phyloP scores from a whole-genome alignment of 2,888 invertebrate genomes.

The Ormyrus thymus region DNA sequence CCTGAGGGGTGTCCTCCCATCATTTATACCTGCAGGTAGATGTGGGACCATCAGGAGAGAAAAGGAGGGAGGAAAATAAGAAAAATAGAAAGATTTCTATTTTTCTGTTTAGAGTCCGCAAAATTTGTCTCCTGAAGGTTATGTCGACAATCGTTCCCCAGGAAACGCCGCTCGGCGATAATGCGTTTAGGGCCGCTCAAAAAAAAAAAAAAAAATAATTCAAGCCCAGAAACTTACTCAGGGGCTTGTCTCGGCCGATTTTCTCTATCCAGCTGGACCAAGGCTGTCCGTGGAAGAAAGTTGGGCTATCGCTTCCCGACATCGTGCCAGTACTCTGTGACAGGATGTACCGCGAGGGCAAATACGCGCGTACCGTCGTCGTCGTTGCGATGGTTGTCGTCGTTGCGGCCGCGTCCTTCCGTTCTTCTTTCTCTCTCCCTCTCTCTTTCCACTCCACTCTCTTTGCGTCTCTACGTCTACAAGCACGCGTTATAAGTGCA shows the following conservation, averaged over 20 bases:
- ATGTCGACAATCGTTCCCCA: constrained; percentile 58
- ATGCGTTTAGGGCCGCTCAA: not conserved
- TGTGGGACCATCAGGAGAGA: not conserved
- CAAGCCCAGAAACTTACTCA: constrained; percentile 66
- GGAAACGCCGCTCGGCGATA: not conserved
- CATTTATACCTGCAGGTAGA: not conserved
- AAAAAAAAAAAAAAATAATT: no score
- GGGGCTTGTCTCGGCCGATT: constrained; percentile 73
- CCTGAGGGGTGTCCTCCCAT: constrained; percentile 22
- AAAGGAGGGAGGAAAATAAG: not conserved
- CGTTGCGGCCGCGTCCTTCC: not conserved
- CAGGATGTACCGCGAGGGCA: constrained; percentile 2
- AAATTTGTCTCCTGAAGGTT: constrained; percentile 54
- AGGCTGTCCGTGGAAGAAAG: constrained; percentile 74
- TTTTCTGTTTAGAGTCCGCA: not conserved
- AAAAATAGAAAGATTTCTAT: not conserved
- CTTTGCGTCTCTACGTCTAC: no score
- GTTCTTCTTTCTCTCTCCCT: not conserved
- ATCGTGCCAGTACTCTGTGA: constrained; percentile 58
- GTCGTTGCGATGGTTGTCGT: not conserved
- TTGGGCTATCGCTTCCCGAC: constrained; percentile 75
- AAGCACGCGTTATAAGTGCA: no score
- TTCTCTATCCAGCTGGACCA: constrained; percentile 74
- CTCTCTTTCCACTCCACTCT: not conserved
- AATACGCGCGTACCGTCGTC: constrained; percentile 1